Evolutionary conservation across 2,888 invertebrate genomes (phyloP).

Genomic region (Linnaemya tessellans): DNA sequence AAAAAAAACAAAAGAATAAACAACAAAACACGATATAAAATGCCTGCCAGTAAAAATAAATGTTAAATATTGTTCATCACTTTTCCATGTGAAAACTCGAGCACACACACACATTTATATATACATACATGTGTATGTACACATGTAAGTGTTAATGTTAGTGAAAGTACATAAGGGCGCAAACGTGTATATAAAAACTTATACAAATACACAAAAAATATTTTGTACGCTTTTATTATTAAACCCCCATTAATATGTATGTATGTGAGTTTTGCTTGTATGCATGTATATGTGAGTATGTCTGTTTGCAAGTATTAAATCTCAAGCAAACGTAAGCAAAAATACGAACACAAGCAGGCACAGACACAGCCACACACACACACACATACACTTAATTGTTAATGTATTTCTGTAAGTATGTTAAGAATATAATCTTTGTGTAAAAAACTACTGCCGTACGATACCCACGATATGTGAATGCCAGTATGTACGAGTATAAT

Average conservation of each 20-base stretch:
- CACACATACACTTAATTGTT: neutral
- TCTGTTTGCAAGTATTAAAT: constrained; percentile 2
- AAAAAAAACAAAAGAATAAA: constrained; percentile 3
- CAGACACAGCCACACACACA: neutral
- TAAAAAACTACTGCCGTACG: constrained; percentile 20
- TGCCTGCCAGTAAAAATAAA: constrained; percentile 65
- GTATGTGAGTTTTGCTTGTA: constrained; percentile 2
- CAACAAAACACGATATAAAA: constrained; percentile 31
- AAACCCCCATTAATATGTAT: constrained; percentile 52
- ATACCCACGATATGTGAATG: too few species aligned
- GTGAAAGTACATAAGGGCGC: constrained; percentile 1
- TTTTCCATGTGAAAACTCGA: neutral
- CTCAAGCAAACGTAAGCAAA: neutral
- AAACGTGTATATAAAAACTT: neutral
- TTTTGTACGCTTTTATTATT: constrained; percentile 50
- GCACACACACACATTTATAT: neutral
- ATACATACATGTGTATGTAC: neutral
- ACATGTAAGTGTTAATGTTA: constrained; percentile 37
- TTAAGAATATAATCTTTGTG: constrained; percentile 37
- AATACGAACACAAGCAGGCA: neutral
- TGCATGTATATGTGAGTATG: neutral
- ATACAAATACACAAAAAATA: constrained; percentile 24
- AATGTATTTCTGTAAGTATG: neutral
- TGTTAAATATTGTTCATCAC: constrained; percentile 66
- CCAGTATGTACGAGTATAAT: constrained; percentile 12